A percentile compares a stretch with the other conserved stretches of the same genome.
phyloP scores from a whole-genome alignment of 2,113 vertebrate genomes.

The Ploceus nigricollis region DNA sequence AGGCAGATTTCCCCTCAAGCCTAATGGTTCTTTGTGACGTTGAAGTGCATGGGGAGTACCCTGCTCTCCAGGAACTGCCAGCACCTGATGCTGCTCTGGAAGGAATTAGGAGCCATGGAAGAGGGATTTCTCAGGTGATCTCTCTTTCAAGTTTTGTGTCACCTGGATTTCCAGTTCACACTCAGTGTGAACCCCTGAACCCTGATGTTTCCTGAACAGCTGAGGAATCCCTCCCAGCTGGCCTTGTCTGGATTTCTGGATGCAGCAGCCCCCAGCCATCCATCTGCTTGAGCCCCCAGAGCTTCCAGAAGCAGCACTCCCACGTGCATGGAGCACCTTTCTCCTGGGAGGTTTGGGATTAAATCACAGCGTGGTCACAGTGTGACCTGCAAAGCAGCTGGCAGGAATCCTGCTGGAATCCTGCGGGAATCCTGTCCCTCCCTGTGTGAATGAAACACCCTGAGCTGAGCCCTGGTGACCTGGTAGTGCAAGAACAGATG shows the following conservation, averaged over 20 bases:
- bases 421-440: too few relatives aligned
- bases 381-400: neutral
- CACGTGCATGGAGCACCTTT: neutral
- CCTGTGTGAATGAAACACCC: accelerated
- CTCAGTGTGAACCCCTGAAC: neutral
- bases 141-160: neutral
- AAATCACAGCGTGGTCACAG: neutral
- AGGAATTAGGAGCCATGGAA: neutral
- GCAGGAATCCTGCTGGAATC: neutral
- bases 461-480: neutral
- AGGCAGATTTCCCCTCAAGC: neutral
- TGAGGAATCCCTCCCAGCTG: neutral
- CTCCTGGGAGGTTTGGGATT: neutral
- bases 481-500: accelerated
- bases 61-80: neutral
- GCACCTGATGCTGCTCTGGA: neutral
- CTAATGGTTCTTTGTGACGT: accelerated
- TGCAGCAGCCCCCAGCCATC: neutral
- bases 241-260: neutral
- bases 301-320: neutral
- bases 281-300: accelerated
- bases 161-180: neutral
- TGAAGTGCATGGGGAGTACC: neutral
- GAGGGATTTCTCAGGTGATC: neutral
- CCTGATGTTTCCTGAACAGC: neutral